Percentiles rank a stretch among this genome's conserved stretches.
Evolutionary conservation across 2,797 vertebrate genomes (phyloP).

Genomic region (Acrocephalus scirpaceus): DNA sequence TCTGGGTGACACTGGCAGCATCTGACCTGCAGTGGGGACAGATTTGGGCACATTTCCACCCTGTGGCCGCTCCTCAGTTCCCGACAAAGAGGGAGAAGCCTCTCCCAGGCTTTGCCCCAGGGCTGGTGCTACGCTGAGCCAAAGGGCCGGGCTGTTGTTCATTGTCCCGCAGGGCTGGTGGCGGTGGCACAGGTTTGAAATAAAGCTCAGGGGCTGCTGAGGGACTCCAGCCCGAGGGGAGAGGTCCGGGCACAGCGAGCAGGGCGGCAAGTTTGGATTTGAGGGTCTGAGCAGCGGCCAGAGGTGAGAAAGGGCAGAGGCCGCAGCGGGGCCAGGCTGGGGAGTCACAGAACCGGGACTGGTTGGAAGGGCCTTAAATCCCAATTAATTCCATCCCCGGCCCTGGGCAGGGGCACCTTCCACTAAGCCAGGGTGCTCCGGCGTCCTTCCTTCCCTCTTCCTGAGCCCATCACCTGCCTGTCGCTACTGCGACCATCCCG

Average conservation of each 20-base stretch:
- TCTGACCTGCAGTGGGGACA: fast-evolving
- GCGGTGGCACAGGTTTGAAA: fast-evolving
- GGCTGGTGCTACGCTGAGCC: not conserved
- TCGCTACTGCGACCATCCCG: fast-evolving
- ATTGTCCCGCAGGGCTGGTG: fast-evolving
- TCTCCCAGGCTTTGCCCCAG: fast-evolving
- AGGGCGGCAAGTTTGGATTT: fast-evolving
- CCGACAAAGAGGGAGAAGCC: not conserved
- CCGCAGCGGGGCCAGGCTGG: not conserved
- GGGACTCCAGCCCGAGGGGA: not conserved
- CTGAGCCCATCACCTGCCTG: not conserved
- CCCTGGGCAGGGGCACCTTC: not conserved
- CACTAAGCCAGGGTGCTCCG: fast-evolving
- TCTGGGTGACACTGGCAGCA: not conserved
- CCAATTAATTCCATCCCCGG: not conserved
- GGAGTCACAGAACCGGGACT: not conserved
- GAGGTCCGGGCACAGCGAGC: not conserved
- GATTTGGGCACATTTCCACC: not conserved
- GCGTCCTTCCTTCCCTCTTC: not conserved
- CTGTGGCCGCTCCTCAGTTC: not conserved
- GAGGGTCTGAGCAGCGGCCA: not conserved
- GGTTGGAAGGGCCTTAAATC: not conserved
- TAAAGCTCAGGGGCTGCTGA: fast-evolving
- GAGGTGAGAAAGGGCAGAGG: not conserved
- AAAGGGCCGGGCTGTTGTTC: fast-evolving